Conservation (phyloP, 2,113 vertebrate species). For the Patagioenas fasciata region DNA sequence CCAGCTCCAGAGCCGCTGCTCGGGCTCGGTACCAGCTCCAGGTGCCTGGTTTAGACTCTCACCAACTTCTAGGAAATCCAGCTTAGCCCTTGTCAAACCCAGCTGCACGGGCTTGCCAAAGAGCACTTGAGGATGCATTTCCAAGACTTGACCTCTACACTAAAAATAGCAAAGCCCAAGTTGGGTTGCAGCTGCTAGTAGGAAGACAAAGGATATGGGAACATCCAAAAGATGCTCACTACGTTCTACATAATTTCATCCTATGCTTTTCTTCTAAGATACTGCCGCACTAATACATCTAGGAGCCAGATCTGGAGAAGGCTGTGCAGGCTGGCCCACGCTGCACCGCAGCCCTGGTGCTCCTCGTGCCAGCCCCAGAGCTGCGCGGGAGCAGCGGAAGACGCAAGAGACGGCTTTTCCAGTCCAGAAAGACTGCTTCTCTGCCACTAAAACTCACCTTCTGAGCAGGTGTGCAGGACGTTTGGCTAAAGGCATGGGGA, state of each 20-base stretch:
- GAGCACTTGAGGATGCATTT: constrained; percentile 29
- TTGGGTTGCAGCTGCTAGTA: not conserved
- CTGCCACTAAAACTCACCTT: not conserved
- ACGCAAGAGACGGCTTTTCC: not conserved
- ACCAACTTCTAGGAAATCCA: constrained; percentile 25
- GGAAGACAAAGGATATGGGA: constrained; percentile 29
- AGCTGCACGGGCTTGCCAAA: not conserved
- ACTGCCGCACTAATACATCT: fast-evolving
- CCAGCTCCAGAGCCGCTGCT: not conserved
- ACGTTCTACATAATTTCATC: not conserved
- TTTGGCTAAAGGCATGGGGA: not conserved
- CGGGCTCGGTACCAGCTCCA: not conserved
- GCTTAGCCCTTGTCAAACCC: not conserved
- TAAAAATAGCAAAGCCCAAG: constrained; percentile 17
- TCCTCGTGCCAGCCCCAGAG: not conserved
- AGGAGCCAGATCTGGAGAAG: not conserved
- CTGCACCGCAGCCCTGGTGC: not conserved
- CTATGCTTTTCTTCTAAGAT: not conserved
- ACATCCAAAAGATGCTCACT: not conserved
- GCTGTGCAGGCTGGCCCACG: not conserved
- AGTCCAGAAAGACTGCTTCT: not conserved
- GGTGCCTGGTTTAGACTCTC: not conserved
- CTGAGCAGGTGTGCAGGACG: not conserved
- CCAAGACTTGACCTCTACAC: not conserved
- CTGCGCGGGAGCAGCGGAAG: not conserved